Base-by-base conservation (phyloP, 2,888 invertebrate genomes). In the Sialis lutaria region DNA sequence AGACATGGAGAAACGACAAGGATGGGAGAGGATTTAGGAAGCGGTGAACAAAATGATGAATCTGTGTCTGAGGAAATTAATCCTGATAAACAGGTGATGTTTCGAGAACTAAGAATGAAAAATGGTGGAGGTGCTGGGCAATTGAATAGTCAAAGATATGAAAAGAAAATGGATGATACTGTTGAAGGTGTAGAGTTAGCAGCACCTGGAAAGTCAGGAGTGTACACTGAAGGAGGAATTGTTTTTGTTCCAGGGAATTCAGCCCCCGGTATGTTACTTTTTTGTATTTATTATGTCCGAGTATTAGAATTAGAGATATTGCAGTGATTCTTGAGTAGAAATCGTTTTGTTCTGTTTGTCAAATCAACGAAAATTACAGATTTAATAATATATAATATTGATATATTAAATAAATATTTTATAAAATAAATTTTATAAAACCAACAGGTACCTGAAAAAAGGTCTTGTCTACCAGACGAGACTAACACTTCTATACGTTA, bases 141-240 rank as follows among this genome's bases (percentile, higher is more conserved):
- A 1, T 10, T 10, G 6, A 10, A 10, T 37, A n/a, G 12, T 7
- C 6, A 37, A 45, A 50, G 8, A 32, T 22, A 2, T 22, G 22
- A 22, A 22, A 22, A 39, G 49, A 6, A 50, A 52, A 44, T 46
- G 40, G 49, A 50, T 12, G 44, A 44, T 10, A 47, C 49, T 39
- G 43, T 40, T n/a, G 49, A 49, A 39, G 44, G 50, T 30, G 52
- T 40, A 35, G 50, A 50, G 22, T 22, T 22, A n/a, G 33, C 42
- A 30, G 40, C 45, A 12, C 43, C 41, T 6, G 33, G 34, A n/a
- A 33, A 10, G 45, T 7, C 33, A 39, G 64, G 69, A 4, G 68
- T 74, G 2, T 79, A 73, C 58, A 75, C 77, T 0, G 79, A 79
- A 61, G 77, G 78, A 4, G 78, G 78, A 1, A 61, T 74, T 31